Percentiles rank a stretch among this genome's conserved stretches.
phyloP scores from a whole-genome alignment of 2,113 vertebrate species.

The Phoxinus phoxinus region DNA sequence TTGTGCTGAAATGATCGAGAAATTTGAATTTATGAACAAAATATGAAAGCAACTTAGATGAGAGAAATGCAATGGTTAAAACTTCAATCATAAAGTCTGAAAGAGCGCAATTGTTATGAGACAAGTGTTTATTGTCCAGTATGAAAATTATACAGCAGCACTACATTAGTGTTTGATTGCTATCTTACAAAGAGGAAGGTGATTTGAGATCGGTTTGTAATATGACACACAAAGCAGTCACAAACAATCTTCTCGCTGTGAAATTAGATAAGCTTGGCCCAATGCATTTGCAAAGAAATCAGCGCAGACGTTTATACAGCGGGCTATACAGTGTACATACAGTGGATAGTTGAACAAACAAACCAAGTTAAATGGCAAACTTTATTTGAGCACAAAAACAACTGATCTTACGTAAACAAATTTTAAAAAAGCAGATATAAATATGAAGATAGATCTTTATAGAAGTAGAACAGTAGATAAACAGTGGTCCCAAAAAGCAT shows the following conservation, averaged over 20 bases:
- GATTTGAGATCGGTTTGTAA: slow-evolving; percentile 24
- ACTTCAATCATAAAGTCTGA: neutral
- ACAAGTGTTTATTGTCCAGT: neutral
- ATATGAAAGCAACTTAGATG: neutral
- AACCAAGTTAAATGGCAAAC: neutral
- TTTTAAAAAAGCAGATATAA: neutral
- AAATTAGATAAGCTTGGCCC: slow-evolving; percentile 14
- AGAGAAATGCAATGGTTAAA: neutral
- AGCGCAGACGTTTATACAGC: slow-evolving; percentile 5
- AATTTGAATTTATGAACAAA: neutral
- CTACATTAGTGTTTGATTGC: slow-evolving; percentile 1
- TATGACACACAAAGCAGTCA: slow-evolving; percentile 5
- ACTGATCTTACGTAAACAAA: neutral
- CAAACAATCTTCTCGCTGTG: neutral
- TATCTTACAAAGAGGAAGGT: slow-evolving; percentile 40
- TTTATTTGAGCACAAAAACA: neutral
- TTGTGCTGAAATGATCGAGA: neutral
- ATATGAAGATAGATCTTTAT: neutral
- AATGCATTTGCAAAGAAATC: slow-evolving; percentile 29
- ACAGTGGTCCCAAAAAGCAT: neutral
- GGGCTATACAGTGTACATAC: neutral
- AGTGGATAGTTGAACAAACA: neutral
- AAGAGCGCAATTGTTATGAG: neutral
- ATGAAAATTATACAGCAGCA: slow-evolving; percentile 13
- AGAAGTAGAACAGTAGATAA: neutral